These are phyloP conservation scores for Leiothrix lutea DNA, from an alignment of 2,113 vertebrate species.

Conservation along the genomic window DNA sequence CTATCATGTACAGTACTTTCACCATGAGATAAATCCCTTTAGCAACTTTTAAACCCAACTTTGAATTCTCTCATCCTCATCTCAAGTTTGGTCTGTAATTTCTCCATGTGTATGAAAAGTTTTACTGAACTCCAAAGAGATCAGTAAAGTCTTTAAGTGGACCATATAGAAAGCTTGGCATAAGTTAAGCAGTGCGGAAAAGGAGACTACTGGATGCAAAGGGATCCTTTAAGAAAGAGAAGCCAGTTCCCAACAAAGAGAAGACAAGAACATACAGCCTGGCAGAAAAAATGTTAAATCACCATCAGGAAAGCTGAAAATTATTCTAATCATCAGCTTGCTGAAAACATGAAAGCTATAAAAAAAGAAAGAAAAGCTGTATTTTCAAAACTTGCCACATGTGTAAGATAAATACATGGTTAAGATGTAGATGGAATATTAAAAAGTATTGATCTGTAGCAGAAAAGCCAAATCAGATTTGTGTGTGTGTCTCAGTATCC, in stretches of 20 bases:
- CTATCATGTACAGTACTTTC: fast-evolving
- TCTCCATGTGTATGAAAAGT: not conserved
- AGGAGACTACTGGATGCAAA: not conserved
- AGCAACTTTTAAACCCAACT: not conserved
- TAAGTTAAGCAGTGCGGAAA: not conserved
- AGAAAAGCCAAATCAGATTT: not conserved
- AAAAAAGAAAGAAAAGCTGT: not conserved
- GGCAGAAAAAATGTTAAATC: not conserved
- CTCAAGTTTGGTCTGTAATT: not conserved
- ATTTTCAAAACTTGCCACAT: not conserved
- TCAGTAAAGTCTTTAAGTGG: not conserved
- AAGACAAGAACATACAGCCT: not conserved
- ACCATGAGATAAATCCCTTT: not conserved
- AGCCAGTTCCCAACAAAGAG: not conserved
- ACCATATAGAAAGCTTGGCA: not conserved
- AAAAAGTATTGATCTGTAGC: not conserved
- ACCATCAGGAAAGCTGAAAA: not conserved
- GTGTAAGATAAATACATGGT: not conserved
- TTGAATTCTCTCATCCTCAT: not conserved
- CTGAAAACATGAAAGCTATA: not conserved
- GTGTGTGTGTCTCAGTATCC: not conserved
- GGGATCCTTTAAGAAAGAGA: not conserved
- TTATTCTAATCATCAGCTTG: not conserved
- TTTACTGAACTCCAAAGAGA: not conserved
- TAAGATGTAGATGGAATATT: not conserved